phyloP scores from a whole-genome alignment of 1,140 invertebrate genomes.

The Apis cerana region DNA sequence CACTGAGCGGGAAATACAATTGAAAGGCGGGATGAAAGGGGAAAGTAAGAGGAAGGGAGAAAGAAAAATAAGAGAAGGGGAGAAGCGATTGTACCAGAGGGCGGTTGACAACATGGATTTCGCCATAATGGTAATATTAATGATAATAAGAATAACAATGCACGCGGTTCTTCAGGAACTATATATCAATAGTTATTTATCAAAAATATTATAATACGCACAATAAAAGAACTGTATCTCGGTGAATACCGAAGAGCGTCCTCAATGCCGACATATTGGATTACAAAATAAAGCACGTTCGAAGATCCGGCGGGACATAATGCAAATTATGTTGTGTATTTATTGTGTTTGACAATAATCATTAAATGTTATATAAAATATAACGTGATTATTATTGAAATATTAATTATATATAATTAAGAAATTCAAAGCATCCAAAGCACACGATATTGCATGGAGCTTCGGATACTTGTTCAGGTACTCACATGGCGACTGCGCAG shows the following conservation, averaged over 20 bases:
- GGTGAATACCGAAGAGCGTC: slow-evolving; percentile 43
- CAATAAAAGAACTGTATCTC: slow-evolving; percentile 3
- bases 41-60: slow-evolving; percentile 53
- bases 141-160: slow-evolving; percentile 55
- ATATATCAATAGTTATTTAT: neutral
- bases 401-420: neutral
- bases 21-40: slow-evolving; percentile 57
- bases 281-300: slow-evolving; percentile 64
- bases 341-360: neutral
- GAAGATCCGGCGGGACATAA: slow-evolving; percentile 52
- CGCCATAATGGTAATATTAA: slow-evolving; percentile 69
- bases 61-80: slow-evolving; percentile 65
- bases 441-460: slow-evolving; percentile 5
- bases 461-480: slow-evolving; percentile 64
- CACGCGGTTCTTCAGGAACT: slow-evolving; percentile 52
- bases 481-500: slow-evolving; percentile 80
- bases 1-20: slow-evolving; percentile 62
- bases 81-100: slow-evolving; percentile 63
- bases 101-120: slow-evolving; percentile 69
- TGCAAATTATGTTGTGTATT: slow-evolving; percentile 6
- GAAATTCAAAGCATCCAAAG: neutral
- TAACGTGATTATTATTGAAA: neutral
- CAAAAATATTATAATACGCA: neutral
- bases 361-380: neutral
- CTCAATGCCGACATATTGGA: slow-evolving; percentile 64